Base-by-base conservation (phyloP, 1,140 invertebrate species). In the Zaprionus camerounensis region DNA sequence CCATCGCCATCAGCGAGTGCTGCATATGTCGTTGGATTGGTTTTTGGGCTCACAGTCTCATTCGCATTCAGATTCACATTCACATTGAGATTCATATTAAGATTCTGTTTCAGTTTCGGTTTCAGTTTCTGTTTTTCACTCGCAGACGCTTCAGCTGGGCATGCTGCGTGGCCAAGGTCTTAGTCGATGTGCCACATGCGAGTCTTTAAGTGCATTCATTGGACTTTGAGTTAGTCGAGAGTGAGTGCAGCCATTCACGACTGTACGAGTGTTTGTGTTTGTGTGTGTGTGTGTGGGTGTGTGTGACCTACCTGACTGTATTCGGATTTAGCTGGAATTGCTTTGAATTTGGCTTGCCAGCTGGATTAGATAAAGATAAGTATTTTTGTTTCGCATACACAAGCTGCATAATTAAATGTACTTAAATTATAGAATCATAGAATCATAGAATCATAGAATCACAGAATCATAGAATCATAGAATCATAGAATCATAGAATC, bases 11-110 rank as follows among this genome's bases (percentile, higher is more conserved):
- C 38, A 58, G 41, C 65, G 38, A 64, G 44, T 76, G 59, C 72
- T 70, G 67, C 61, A 71, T 38, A 34, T 71, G 68, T 71, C 73
- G 62, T 65, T 71, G 69, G 62, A 76, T 76, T 71, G 73, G 73
- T 77, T 67, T 77, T 67, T 67, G 36, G 61, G 62, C 51, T 71
- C 68, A 53, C 70, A 51, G 62, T 38, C 36, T 49, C 53, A 46
- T 55, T 38, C 69, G 17, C 17, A 22, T 46, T 26, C 67, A 26
- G 22, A 34, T 38, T 34, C 31, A 12, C 13, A 13, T 61, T 36
- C 36, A 31, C 11, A 44, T 59, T 26, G 38, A 46, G 24, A 28
- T 46, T 55, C 41, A 15, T 31, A 34, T 61, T 36, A 55, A 31
- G 31, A 38, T 63, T 41, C 61, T 46, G 46, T 41, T 76, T 51